These are phyloP conservation scores for Chydorus sphaericus DNA, from an alignment of 2,888 invertebrate species.

Conservation along the genomic window DNA sequence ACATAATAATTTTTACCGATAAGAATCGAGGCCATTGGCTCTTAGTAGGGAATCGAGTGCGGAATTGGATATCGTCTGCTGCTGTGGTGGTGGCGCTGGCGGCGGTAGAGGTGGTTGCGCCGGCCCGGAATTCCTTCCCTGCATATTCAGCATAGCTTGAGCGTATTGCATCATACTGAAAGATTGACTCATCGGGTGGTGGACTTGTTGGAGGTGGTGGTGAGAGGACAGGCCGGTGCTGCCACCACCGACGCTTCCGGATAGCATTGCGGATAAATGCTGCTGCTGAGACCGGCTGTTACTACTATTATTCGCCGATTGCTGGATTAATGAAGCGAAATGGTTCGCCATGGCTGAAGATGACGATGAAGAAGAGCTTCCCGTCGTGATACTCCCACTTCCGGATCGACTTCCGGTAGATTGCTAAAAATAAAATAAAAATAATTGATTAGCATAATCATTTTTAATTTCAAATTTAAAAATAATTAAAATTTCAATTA, in stretches of 20 bases:
- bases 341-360: too few relatives aligned
- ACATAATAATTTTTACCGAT: neutral
- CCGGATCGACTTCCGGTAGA: too few relatives aligned
- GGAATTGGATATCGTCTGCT: neutral
- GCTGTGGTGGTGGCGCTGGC: neutral
- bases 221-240: too few relatives aligned
- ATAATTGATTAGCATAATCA: neutral
- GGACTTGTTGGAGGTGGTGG: too few relatives aligned
- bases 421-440: too few relatives aligned
- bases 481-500: neutral
- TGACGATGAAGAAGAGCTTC: too few relatives aligned
- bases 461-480: neutral
- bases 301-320: neutral
- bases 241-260: neutral
- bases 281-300: neutral
- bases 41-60: neutral
- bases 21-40: neutral
- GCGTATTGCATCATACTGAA: slow-evolving; percentile 2
- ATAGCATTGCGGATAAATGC: neutral
- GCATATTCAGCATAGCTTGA: neutral
- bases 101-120: neutral
- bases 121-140: neutral
- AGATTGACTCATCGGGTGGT: neutral
- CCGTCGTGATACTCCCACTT: too few relatives aligned
- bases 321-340: too few relatives aligned